Base-by-base conservation (phyloP, 2,888 invertebrate species). In the Platerodrilus igneus region DNA sequence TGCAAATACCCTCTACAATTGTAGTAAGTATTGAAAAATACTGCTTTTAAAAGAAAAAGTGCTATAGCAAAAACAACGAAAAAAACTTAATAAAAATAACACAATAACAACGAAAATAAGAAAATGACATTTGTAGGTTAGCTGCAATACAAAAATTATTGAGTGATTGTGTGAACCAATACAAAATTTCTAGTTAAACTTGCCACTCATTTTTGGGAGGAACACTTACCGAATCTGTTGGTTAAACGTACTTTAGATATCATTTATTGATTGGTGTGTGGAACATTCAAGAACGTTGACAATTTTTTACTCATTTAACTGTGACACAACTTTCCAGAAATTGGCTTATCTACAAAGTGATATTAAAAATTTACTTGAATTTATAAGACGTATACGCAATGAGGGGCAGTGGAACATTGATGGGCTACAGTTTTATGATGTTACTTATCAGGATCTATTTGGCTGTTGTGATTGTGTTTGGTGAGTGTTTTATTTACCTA, bases 351-450 rank as follows among this genome's bases (percentile, higher is more conserved):
- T 64, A 36, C 60, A 65, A 43, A 63, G 57, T 46, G 69, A 70
- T 45, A 48, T 73, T 13, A 60, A 57, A 18, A 68, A 66, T 35
- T 55, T 76, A 9, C 50, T 74, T 4, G 70, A 71, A 43, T 61
- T 74, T 18, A 62, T 76, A 23, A 68, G 67, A 48, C 61, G 69
- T 22, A 63, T 64, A 2, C 62, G 67, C 33, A 65, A 68, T 11
- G 60, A 62, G 2, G 56, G 63, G 3, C 47, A 40, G 3, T 74
- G 72, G 72, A 65, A 60, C 45, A 48, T 62, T 2, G 57, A 66
- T 11, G 69, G 64, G 1, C 49, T 74, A 6, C 50, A 56, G 9
- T 71, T 76, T 58, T 69, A 70, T 48, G 69, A 69, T 1, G 45
- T 75, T 15, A 58, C 62, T 0, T 50, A 59, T 16, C 51, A 59